Evolutionary conservation across 1,140 invertebrate species (phyloP).

Genomic region (Nasonia giraulti): DNA sequence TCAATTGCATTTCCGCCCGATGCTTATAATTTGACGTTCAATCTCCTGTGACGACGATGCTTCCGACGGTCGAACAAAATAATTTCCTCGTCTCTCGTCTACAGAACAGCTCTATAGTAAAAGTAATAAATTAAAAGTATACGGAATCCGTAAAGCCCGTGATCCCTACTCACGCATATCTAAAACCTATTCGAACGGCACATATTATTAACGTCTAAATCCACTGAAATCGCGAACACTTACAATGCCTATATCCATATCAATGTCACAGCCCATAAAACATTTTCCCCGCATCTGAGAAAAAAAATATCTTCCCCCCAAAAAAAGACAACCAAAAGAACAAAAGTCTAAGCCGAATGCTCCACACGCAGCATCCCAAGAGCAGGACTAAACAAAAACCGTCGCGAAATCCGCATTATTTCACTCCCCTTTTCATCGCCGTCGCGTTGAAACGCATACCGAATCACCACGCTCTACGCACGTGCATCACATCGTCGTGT

Average conservation of each 20-base stretch:
- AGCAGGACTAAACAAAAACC: background rate
- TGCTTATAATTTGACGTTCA: too few species aligned
- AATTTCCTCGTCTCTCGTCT: too few species aligned
- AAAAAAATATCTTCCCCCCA: background rate
- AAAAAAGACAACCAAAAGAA: background rate
- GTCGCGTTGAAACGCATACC: background rate
- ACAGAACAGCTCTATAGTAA: background rate
- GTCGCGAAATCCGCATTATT: background rate
- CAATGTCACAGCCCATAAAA: slow-evolving; percentile 6
- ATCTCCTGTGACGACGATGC: too few species aligned
- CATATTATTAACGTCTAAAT: background rate
- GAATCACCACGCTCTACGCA: background rate
- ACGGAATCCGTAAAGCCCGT: background rate
- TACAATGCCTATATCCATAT: background rate
- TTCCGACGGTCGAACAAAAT: too few species aligned
- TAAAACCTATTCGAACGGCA: background rate
- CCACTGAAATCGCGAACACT: background rate
- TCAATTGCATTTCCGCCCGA: too few species aligned
- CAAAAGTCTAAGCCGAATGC: background rate
- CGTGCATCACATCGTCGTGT: background rate
- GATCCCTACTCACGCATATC: background rate
- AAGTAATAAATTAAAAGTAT: background rate
- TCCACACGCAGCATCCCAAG: background rate
- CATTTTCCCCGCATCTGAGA: background rate
- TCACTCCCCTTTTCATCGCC: background rate